phyloP scores from a whole-genome alignment of 1,140 invertebrate genomes.

The Drosophila sp. region DNA sequence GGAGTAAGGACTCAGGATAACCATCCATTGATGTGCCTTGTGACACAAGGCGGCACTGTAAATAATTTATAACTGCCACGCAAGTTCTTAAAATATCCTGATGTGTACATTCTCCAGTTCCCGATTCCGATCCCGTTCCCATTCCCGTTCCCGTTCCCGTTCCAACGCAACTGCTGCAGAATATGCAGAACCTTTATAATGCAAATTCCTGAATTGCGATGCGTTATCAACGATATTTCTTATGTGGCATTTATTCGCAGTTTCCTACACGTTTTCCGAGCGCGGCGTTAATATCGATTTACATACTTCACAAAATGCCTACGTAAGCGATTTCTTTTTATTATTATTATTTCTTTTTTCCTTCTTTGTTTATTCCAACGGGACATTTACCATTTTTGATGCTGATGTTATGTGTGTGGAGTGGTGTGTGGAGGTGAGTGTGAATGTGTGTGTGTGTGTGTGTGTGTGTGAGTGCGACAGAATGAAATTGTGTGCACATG shows the following conservation, averaged over 20 bases:
- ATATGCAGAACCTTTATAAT: slow-evolving; percentile 43
- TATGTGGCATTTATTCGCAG: slow-evolving; percentile 65
- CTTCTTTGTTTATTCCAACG: slow-evolving; percentile 40
- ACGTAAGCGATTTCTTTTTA: slow-evolving; percentile 62
- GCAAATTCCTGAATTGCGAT: slow-evolving; percentile 66
- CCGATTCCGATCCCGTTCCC: not conserved
- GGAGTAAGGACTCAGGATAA: slow-evolving; percentile 27
- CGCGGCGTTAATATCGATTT: slow-evolving; percentile 68
- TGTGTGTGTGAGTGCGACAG: not conserved
- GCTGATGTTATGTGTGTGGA: not conserved
- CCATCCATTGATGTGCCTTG: slow-evolving; percentile 55
- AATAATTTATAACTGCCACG: slow-evolving; percentile 78
- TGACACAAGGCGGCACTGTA: slow-evolving; percentile 51
- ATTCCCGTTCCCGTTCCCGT: not conserved
- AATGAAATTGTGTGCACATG: slow-evolving; percentile 33
- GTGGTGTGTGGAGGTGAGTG: not conserved
- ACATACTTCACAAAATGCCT: slow-evolving; percentile 76
- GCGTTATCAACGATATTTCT: slow-evolving; percentile 57
- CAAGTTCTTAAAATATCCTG: slow-evolving; percentile 17
- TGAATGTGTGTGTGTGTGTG: not conserved
- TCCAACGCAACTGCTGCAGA: slow-evolving; percentile 8
- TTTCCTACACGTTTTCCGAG: slow-evolving; percentile 36
- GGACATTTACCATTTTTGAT: slow-evolving; percentile 27
- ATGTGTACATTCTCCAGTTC: not conserved
- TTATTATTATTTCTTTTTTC: slow-evolving; percentile 35